These are phyloP conservation scores for Lepisosteus oculatus DNA, from an alignment of 2,113 vertebrate species.

Conservation along the genomic window DNA sequence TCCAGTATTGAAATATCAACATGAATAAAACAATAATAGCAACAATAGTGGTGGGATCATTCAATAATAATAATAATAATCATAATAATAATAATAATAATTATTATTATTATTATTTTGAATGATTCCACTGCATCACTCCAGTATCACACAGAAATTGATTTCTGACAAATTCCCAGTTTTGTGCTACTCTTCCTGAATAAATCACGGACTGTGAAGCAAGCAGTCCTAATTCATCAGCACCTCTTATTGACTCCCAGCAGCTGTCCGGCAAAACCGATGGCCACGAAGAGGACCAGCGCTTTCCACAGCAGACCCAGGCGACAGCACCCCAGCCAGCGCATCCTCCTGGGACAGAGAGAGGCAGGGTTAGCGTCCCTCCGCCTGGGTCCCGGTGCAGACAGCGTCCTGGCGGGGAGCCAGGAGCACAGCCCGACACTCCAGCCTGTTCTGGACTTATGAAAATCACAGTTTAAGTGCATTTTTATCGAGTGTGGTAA, in stretches of 20 bases:
- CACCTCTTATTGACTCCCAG: slow-evolving; percentile 66
- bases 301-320: slow-evolving; percentile 68
- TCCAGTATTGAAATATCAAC: no score
- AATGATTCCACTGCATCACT: neutral
- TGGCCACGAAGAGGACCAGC: slow-evolving; percentile 60
- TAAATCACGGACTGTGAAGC: no score
- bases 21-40: no score
- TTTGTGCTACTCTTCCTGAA: neutral
- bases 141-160: neutral
- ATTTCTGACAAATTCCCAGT: neutral
- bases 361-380: neutral
- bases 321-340: slow-evolving; percentile 57
- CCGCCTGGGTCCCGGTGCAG: slow-evolving; percentile 28
- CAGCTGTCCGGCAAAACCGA: slow-evolving; percentile 64
- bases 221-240: neutral
- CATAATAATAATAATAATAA: no score
- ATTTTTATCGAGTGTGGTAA: neutral
- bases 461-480: neutral
- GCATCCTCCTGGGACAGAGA: slow-evolving; percentile 57
- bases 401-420: neutral
- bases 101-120: neutral
- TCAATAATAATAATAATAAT: no score
- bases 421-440: fast-evolving
- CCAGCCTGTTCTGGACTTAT: neutral
- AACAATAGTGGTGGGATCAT: no score